Base-by-base conservation (phyloP, 2,113 vertebrate species). In the Arenaria interpres region DNA sequence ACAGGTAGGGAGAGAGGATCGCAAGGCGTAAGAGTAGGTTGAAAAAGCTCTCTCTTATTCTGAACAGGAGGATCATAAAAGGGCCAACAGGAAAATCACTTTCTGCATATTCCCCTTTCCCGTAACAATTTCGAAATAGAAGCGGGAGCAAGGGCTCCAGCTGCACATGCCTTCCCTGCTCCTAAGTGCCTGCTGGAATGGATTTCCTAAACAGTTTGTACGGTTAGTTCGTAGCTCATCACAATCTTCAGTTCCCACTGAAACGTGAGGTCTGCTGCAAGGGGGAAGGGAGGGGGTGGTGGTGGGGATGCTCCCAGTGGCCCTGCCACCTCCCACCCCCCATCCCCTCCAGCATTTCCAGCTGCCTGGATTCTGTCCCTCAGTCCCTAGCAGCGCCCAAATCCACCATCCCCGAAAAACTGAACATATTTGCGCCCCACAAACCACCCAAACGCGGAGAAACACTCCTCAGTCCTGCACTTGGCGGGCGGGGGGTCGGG, bases 1-100 rank as follows among this genome's bases (percentile, higher is more conserved):
- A 62, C 30, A 39, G 53, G 22, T 4, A 41, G 15, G 32, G 21
- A 71, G 23, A 39, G 54, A 41, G 9, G 19, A 33, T 1, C 7
- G 5, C 10, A n/a, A 43, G 21, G 53, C 1, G 0, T 22, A 41
- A 67, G 13, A 57, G 15, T 5, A 46, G 19, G 23, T n/a, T 2
- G 60, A 64, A 64, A 41, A 60, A 48, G 4, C 21, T 51, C 48
- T 51, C 43, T 68, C 17, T 45, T 32, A 21, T 25, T 75, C 19
- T 56, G 48, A 68, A 35, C 2, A 35, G 18, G 9, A 64, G 39
- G 13, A 69, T 59, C 50, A 63, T 32, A 82, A 85, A 89, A 20
- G 16, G 22, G 21, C 59, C 89, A 68, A n/a, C 46, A 43, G 17
- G 13, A 51, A 72, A 92, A 53, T 37, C n/a, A 18, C 25, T 51